A percentile compares a stretch with the other conserved stretches of the same genome.
phyloP scores from a whole-genome alignment of 1,140 invertebrate genomes.

The Euschistus heros region DNA sequence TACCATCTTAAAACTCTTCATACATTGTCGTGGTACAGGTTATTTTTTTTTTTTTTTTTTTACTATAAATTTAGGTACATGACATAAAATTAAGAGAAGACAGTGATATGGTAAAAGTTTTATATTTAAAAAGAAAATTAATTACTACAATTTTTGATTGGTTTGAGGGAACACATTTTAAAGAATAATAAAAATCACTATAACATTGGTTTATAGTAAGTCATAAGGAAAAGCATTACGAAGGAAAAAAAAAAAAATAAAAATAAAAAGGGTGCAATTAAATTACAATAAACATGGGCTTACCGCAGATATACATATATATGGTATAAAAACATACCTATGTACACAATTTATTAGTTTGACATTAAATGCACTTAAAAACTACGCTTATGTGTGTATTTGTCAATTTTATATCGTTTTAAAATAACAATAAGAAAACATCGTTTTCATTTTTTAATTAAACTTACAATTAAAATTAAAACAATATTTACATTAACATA shows the following conservation, averaged over 20 bases:
- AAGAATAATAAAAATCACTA: conserved; percentile 9
- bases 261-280: not conserved
- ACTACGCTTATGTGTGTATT: not conserved
- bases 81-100: no score
- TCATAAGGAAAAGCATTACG: conserved; percentile 9
- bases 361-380: not conserved
- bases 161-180: conserved; percentile 13
- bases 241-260: not conserved
- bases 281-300: no score
- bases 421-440: not conserved
- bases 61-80: no score
- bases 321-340: conserved; percentile 14
- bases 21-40: no score
- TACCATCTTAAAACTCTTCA: no score
- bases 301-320: not conserved
- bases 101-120: no score
- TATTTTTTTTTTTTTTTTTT: no score
- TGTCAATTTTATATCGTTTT: not conserved
- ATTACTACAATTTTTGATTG: conserved; percentile 6
- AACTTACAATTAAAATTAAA: not conserved
- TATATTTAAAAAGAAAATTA: no score
- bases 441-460: not conserved
- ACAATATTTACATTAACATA: conserved; percentile 1
- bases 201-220: conserved; percentile 6
- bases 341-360: conserved; percentile 10